Evolutionary conservation across 2,113 vertebrate genomes (phyloP).

Genomic region (Sceloporus undulatus): DNA sequence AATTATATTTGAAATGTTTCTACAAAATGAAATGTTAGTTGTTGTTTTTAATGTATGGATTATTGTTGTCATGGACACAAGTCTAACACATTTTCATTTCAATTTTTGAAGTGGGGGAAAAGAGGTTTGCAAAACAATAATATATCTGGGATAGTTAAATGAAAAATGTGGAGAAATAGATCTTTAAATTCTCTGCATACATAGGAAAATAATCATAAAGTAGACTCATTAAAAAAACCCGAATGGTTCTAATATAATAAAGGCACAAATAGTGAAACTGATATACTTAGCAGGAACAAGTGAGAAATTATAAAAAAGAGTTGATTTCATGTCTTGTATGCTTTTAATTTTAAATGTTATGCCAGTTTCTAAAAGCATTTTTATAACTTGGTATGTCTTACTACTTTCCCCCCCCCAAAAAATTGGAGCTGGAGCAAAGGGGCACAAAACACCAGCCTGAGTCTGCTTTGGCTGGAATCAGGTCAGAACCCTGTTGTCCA

Average conservation of each 20-base stretch:
- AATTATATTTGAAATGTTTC: conserved; percentile 60
- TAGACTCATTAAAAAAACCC: background rate
- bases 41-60: conserved; percentile 21
- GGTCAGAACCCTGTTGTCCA: too few relatives aligned
- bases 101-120: background rate
- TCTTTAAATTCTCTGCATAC: background rate
- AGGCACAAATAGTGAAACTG: background rate
- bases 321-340: background rate
- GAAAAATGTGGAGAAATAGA: background rate
- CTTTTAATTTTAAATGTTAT: background rate
- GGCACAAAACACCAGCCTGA: too few relatives aligned
- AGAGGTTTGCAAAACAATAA: background rate
- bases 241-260: background rate
- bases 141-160: background rate
- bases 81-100: background rate
- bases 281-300: background rate
- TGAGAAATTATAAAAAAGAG: background rate
- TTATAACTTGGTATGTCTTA: background rate
- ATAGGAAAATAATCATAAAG: background rate
- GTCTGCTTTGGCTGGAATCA: too few relatives aligned
- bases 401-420: background rate
- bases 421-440: background rate
- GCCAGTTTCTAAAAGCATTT: background rate
- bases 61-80: background rate
- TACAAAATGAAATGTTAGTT: background rate